Base-by-base conservation (phyloP, 2,888 invertebrate species). In the Caenorhabditis sp. region DNA sequence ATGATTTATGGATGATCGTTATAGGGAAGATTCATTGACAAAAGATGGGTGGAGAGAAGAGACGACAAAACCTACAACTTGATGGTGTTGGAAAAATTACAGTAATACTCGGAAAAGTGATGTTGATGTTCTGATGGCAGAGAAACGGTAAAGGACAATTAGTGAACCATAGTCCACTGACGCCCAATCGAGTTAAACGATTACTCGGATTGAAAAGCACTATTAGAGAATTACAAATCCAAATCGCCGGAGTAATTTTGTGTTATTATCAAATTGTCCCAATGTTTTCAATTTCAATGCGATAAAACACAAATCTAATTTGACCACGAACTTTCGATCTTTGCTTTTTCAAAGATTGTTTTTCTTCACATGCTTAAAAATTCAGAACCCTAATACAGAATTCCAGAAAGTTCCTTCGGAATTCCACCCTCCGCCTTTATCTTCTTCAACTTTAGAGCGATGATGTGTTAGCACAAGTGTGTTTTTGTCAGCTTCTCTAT, bases 401-500 rank as follows among this genome's bases (percentile, higher is more conserved):
- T 79, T 79, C 70, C n/a, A 31, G 31, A 47, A 47, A 44, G 28
- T 47, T 31, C 47, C 56, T 47, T 59, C 47, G 16, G 26, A 47
- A 72, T 79, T 79, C 79, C 76, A 68, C 75, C 75, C 75, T 75
- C 75, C 47, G 51, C 19, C 24, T 51, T 49, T 38, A 64, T 28
- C 49, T 68, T 54, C 31, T 54, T 66, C 56, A 56, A 63, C 54
- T n/a, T 61, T 54, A 31, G 24, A 66, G 54, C 54, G 41, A 74
- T 58, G 35, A 66, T 56, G 66, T 75, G 66, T 75, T 64, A 76
- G 44, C 35, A 59, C n/a, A 61, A 61, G 77, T 70, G 79, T 79
- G 79, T 79, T 79, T 79, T 79, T 79, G 79, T 79, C 79, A 79
- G 49, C 51, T 68, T 44, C 24, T 63, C 64, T 47, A 77, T 77